Evolutionary conservation across 2,797 vertebrate species (phyloP), one percentile per base, ranked within the genome.

Genomic region (Tadarida brasiliensis): DNA sequence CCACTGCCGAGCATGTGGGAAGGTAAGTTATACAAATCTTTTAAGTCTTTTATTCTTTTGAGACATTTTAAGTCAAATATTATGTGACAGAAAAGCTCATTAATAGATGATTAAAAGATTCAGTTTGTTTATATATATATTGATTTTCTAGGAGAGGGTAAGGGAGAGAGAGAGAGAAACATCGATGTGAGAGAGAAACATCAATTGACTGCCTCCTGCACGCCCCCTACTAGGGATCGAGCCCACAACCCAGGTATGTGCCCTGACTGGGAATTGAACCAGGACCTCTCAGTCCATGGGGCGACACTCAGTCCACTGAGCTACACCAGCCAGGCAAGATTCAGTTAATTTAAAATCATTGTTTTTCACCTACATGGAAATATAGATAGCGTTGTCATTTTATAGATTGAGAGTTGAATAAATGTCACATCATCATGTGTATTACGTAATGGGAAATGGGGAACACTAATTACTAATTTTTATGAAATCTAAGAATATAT

Each of bases 1-100:
- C 94, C 99, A 99, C 97, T 99, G 99, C 97, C 99, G 99, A 96
- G 99, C 99, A 5, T 99, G 99, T 33, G 99, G 99, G 80, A 99
- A 99, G 98, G 99, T 99, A 98, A 98, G 98, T 97, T 84, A 5
- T 1, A 35, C 56, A 93, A 94, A 65, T 61, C 17, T 68, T 77
- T 91, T 73, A 56, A 81, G 30, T 93, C 47, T 94, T 97, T 92
- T 93, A 30, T 90, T 94, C 49, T 90, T 95, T 93, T 11, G 26
- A 63, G 63, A 44, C 33, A 77, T 86, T 95, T 82, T 86, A 80
- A 89, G 35, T 83, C 68, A 87, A 96, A 74, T 57, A 47, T 78
- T 67, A 11, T 54, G 3, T 81, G 67, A 78, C 54, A 35, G 12
- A 81, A 94, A 73, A 80, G 1, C 17, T 87, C 30, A 87, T 90